These are phyloP conservation scores for Bhutanitis thaidina DNA, from an alignment of 2,888 invertebrate genomes.

Conservation along the genomic window DNA sequence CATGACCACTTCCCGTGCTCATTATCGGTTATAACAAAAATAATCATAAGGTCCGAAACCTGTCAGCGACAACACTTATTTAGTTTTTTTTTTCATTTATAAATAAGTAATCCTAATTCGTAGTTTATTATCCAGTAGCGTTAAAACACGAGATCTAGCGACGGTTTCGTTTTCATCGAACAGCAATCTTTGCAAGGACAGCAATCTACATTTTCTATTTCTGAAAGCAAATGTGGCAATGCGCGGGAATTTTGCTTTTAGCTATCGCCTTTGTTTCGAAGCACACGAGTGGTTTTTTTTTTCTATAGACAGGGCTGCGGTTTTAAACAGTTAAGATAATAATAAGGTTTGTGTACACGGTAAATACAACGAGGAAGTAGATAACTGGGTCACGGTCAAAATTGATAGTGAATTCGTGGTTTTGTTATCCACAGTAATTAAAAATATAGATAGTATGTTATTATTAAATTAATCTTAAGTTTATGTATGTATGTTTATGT, in stretches of 20 bases:
- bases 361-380: conserved; percentile 19
- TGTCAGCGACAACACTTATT: too few relatives aligned
- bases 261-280: conserved; percentile 13
- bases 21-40: too few relatives aligned
- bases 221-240: conserved; percentile 50
- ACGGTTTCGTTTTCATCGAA: conserved; percentile 13
- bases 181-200: conserved; percentile 47
- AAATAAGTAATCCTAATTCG: too few relatives aligned
- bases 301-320: neutral
- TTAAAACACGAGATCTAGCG: neutral
- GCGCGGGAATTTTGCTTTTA: conserved; percentile 41
- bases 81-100: too few relatives aligned
- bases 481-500: too few relatives aligned
- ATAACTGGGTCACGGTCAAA: conserved; percentile 50
- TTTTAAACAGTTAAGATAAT: neutral
- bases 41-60: too few relatives aligned
- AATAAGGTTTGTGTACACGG: neutral
- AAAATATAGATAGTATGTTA: too few relatives aligned
- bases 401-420: conserved; percentile 35
- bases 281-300: neutral
- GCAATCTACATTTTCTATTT: conserved; percentile 41
- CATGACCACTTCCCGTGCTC: too few relatives aligned
- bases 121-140: neutral
- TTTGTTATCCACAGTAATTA: conserved; percentile 9
- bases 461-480: too few relatives aligned